These are phyloP conservation scores for Nothoprocta pentlandii DNA, from an alignment of 2,113 vertebrate genomes.

Conservation along the genomic window DNA sequence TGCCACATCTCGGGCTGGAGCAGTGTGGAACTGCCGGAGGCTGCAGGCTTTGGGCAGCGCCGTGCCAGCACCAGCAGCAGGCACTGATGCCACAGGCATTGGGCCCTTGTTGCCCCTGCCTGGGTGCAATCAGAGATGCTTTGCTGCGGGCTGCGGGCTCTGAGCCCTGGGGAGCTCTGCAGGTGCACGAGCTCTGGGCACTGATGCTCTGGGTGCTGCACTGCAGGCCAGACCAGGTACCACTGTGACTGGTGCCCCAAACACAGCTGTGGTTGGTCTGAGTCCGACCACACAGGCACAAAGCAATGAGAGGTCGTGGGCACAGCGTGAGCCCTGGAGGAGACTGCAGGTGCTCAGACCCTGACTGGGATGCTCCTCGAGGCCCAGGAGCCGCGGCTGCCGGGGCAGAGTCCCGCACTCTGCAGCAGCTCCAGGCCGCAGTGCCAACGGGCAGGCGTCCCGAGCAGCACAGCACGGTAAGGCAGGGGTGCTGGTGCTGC, in stretches of 20 bases:
- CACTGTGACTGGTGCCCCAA: not conserved
- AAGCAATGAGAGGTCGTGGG: rapidly evolving
- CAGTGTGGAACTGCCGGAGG: no score
- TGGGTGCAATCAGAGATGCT: not conserved
- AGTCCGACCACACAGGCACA: not conserved
- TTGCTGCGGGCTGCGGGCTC: rapidly evolving
- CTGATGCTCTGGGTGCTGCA: not conserved
- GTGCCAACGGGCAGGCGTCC: rapidly evolving
- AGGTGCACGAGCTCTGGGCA: rapidly evolving
- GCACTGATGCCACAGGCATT: not conserved
- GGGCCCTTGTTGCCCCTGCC: not conserved
- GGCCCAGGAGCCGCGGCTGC: rapidly evolving
- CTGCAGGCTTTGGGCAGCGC: rapidly evolving
- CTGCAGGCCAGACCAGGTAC: not conserved
- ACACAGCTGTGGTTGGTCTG: rapidly evolving
- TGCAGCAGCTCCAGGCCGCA: rapidly evolving
- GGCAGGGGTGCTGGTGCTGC: not conserved
- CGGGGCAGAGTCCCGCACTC: rapidly evolving
- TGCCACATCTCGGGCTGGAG: not conserved
- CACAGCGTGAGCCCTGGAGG: rapidly evolving
- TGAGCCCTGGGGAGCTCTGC: not conserved
- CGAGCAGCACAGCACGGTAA: rapidly evolving
- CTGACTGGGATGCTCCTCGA: rapidly evolving
- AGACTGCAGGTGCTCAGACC: rapidly evolving
- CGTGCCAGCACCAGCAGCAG: not conserved